Percentiles rank a stretch among this genome's conserved stretches.
phyloP scores from a whole-genome alignment of 2,797 vertebrate species.

The Sebastes iracundus region DNA sequence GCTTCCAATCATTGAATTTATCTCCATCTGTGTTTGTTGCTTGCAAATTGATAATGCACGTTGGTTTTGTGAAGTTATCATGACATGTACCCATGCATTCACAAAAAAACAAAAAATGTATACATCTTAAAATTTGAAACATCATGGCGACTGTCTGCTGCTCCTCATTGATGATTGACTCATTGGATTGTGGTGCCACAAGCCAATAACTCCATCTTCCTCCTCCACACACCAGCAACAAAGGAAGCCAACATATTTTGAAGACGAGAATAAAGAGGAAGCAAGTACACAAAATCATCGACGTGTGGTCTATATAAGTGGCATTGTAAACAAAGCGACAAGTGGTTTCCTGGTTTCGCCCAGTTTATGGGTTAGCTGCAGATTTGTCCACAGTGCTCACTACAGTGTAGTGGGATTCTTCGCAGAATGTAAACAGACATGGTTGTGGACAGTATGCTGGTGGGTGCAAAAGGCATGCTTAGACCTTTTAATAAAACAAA shows the following conservation, averaged over 20 bases:
- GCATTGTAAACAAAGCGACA: neutral
- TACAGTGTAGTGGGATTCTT: neutral
- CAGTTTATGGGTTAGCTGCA: neutral
- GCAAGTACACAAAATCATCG: neutral
- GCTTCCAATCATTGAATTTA: neutral
- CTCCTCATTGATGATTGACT: neutral
- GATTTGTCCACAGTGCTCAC: neutral
- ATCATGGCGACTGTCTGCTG: neutral
- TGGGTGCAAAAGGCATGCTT: neutral
- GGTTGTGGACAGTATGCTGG: neutral
- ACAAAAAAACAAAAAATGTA: neutral
- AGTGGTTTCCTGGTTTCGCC: neutral
- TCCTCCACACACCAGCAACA: neutral
- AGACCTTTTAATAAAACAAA: neutral
- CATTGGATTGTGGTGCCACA: neutral
- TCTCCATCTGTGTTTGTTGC: slow-evolving; percentile 1
- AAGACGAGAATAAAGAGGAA: neutral
- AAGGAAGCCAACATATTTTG: neutral
- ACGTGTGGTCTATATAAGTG: neutral
- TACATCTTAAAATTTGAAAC: neutral
- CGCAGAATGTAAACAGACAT: neutral
- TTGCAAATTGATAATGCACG: neutral
- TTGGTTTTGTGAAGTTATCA: neutral
- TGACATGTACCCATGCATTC: neutral
- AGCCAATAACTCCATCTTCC: neutral